These are phyloP conservation scores for Scotopteryx bipunctaria DNA, from an alignment of 2,888 invertebrate genomes.

Conservation along the genomic window DNA sequence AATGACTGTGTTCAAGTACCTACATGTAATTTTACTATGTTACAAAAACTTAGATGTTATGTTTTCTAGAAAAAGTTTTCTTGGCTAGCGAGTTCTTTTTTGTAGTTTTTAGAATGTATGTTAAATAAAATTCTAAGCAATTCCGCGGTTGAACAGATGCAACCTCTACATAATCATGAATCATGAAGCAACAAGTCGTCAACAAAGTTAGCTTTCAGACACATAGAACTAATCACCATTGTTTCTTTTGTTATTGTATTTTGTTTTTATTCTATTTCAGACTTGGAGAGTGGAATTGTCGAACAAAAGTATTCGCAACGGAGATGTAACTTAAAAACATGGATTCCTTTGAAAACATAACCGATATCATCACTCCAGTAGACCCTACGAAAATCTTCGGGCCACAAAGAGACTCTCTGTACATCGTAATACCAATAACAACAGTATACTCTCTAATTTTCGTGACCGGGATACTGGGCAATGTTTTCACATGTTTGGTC, in stretches of 20 bases:
- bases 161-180: too few species aligned
- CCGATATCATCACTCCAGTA: conserved; percentile 42
- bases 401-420: conserved; percentile 81
- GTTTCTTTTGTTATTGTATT: too few species aligned
- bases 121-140: too few species aligned
- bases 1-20: too few species aligned
- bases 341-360: conserved; percentile 28
- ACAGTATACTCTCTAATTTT: conserved; percentile 91
- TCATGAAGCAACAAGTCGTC: too few species aligned
- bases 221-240: background rate
- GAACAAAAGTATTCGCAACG: background rate
- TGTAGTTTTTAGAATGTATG: too few species aligned
- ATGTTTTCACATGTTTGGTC: conserved; percentile 92
- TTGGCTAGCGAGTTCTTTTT: too few species aligned
- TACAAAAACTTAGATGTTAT: too few species aligned
- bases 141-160: too few species aligned
- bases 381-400: conserved; percentile 67
- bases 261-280: conserved; percentile 18
- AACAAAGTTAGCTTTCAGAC: background rate
- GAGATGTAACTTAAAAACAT: conserved; percentile 17
- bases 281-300: conserved; percentile 12
- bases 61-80: too few species aligned
- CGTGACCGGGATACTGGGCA: conserved; percentile 90
- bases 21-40: too few species aligned
- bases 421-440: conserved; percentile 88